phyloP scores from a whole-genome alignment of 2,888 invertebrate species.

The Sphaerophoria rueppellii region DNA sequence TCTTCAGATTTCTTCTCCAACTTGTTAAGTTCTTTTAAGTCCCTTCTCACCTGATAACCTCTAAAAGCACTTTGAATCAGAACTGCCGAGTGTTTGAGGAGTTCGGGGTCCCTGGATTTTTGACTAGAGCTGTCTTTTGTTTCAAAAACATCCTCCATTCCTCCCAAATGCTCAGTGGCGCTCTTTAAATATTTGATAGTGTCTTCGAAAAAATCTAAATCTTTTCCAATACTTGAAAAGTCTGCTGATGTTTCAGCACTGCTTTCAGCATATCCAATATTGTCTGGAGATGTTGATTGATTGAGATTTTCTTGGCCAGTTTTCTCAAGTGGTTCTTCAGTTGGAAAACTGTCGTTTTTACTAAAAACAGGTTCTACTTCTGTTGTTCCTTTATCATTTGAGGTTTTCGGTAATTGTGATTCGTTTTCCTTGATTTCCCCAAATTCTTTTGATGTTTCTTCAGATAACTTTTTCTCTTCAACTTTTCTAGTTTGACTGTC shows the following conservation, averaged over 20 bases:
- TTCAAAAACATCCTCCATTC: conserved; percentile 17
- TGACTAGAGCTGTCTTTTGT: neutral
- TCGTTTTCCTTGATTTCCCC: neutral
- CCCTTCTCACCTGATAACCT: conserved; percentile 5
- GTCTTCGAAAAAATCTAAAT: conserved; percentile 61
- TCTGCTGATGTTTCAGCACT: conserved; percentile 64
- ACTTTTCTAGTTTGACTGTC: no score
- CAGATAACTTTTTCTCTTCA: no score
- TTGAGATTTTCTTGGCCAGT: neutral
- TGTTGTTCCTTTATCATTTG: neutral
- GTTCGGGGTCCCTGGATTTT: neutral
- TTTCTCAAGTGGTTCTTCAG: neutral
- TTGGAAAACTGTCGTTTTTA: neutral
- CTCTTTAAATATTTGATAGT: conserved; percentile 53
- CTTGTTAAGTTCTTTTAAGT: neutral
- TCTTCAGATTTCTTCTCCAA: neutral
- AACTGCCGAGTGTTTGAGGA: conserved; percentile 27
- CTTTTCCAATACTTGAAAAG: conserved; percentile 59
- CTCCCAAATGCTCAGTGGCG: conserved; percentile 39
- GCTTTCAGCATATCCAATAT: conserved; percentile 30
- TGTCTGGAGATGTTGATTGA: neutral
- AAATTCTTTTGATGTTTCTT: neutral
- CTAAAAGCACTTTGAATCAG: conserved; percentile 52
- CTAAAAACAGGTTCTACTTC: neutral
- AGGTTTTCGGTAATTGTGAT: neutral